phyloP scores from a whole-genome alignment of 2,888 invertebrate genomes.

The Drosophila trichaetosa region DNA sequence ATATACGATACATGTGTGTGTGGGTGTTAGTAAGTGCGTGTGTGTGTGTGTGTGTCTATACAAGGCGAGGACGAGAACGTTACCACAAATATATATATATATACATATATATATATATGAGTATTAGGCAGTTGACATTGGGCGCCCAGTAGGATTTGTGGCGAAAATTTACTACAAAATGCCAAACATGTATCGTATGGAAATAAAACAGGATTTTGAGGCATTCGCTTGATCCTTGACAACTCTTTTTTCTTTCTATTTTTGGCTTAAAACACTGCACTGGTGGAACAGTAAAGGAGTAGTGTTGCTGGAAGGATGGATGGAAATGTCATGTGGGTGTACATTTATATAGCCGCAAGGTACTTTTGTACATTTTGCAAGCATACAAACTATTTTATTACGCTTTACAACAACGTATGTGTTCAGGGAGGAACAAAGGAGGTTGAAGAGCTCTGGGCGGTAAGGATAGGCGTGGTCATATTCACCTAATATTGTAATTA shows the following conservation, averaged over 20 bases:
- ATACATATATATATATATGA: neutral
- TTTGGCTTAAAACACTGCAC: neutral
- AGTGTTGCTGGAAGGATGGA: neutral
- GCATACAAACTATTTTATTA: neutral
- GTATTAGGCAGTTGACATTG: conserved; percentile 17
- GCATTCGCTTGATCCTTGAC: conserved; percentile 43
- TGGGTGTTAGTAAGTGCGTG: conserved; percentile 10
- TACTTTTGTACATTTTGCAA: neutral
- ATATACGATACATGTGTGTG: conserved; percentile 46
- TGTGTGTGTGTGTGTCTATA: conserved; percentile 11
- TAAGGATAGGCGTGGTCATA: neutral
- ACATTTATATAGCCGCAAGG: conserved; percentile 1
- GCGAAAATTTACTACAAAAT: conserved; percentile 57
- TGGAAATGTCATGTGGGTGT: conserved; percentile 4
- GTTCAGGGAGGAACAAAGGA: too few relatives aligned
- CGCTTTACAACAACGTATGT: neutral
- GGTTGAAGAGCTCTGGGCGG: neutral
- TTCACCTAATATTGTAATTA: neutral
- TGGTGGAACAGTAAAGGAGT: neutral
- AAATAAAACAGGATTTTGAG: conserved; percentile 52
- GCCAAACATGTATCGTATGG: conserved; percentile 40
- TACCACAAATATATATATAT: conserved; percentile 7
- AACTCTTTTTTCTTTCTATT: conserved; percentile 8
- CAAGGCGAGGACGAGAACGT: conserved; percentile 7
- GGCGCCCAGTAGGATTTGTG: conserved; percentile 50